Base-by-base conservation (phyloP, 1,140 invertebrate species). In the Eueides isabella region DNA sequence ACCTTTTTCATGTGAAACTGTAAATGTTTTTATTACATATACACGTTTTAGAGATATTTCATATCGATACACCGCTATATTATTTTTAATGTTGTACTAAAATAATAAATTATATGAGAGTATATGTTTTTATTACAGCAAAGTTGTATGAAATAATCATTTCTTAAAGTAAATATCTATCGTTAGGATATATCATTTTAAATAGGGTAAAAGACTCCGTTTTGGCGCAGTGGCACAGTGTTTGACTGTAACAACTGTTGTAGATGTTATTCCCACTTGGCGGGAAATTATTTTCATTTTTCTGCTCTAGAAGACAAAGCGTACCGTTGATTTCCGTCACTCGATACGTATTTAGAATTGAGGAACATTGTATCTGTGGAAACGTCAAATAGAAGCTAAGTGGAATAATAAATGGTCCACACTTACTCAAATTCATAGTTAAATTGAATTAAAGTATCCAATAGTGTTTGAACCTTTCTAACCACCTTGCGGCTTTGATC, bases 401-500 rank as follows among this genome's bases (percentile, higher is more conserved):
- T n/a, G n/a, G n/a, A n/a, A n/a, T n/a, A n/a, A n/a, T n/a, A n/a
- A n/a, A n/a, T n/a, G n/a, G n/a, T n/a, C n/a, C n/a, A n/a, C n/a
- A n/a, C n/a, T n/a, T n/a, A n/a, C 5, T 19, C n/a, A 44, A n/a
- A 38, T 55, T 23, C 44, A 23, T 55, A 55, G 19, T 23, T 23
- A 55, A 55, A 55, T 55, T 55, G 19, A 55, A 26, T 55, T 55
- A 55, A 26, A 23, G 12, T 55, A 26, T 5, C 19, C 9, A 55
- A 55, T 55, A 19, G 19, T 23, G 26, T 55, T 2, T 23, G 19
- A 9, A 55, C 48, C 48, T 26, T 55, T 23, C 7, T 12, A 55
- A 26, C 48, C 48, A 55, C 7, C 41, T 55, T 67, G 66, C 30
- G 66, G 66, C 55, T 55, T 31, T 7, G 23, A 23, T 55, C n/a